A percentile compares a stretch with the other conserved stretches of the same genome.
These are phyloP conservation scores for Andrena trimmerana DNA, from an alignment of 2,888 invertebrate species.

Conservation along the genomic window DNA sequence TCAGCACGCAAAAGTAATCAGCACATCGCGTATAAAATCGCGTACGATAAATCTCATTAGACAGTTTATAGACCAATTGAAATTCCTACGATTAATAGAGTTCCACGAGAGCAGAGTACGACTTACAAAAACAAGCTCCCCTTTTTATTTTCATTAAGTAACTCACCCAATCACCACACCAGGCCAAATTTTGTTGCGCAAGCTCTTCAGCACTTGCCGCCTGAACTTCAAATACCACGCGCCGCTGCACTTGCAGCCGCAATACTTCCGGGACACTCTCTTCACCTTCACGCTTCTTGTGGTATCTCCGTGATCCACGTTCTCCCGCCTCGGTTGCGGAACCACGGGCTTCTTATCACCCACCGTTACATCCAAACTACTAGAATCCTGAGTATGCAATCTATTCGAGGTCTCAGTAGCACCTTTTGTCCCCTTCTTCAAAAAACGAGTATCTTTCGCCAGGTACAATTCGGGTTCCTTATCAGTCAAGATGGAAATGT, in stretches of 20 bases:
- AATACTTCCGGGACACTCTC: constrained; percentile 51
- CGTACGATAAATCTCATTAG: no score
- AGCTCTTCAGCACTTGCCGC: constrained; percentile 69
- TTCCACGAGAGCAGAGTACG: background rate
- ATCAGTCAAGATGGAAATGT: constrained; percentile 71
- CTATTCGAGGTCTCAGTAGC: constrained; percentile 16
- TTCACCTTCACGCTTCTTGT: constrained; percentile 48
- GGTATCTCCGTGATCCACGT: constrained; percentile 42
- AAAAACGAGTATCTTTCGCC: background rate
- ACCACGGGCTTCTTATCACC: constrained; percentile 32
- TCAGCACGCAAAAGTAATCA: no score
- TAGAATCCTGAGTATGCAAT: constrained; percentile 25
- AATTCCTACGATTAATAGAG: background rate
- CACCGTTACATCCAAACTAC: constrained; percentile 43
- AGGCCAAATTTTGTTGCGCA: constrained; percentile 73
- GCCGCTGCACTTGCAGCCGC: constrained; percentile 44
- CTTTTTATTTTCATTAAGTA: background rate
- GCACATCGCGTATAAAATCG: no score
- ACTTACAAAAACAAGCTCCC: no score
- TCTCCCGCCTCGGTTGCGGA: constrained; percentile 42
- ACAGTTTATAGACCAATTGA: background rate
- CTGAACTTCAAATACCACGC: constrained; percentile 74
- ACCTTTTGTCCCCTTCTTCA: background rate
- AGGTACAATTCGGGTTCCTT: constrained; percentile 16
- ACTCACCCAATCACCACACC: constrained; percentile 70